Percentiles rank a stretch among this genome's conserved stretches.
These are phyloP conservation scores for Albula goreensis DNA, from an alignment of 2,113 vertebrate species.

Conservation along the genomic window DNA sequence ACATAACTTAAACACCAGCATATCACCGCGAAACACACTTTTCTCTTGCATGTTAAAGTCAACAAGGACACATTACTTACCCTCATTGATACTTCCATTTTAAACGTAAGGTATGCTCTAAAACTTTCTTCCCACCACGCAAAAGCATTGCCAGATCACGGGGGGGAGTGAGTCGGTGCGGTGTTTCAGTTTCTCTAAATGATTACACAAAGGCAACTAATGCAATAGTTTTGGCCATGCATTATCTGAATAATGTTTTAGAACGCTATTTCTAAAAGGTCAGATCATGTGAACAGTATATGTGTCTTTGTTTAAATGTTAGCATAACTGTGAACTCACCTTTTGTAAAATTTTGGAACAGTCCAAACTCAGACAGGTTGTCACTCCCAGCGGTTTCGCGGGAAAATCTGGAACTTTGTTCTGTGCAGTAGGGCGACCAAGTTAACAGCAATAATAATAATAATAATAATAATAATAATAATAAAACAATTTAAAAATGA, in stretches of 20 bases:
- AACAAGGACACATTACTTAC: neutral
- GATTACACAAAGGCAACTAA: neutral
- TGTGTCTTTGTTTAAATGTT: neutral
- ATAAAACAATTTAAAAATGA: too few relatives aligned
- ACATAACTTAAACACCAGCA: neutral
- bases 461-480: too few relatives aligned
- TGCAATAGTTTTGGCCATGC: neutral
- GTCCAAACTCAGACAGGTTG: neutral
- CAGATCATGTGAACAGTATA: too few relatives aligned
- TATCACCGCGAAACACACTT: neutral
- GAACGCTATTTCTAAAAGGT: neutral
- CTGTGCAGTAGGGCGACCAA: too few relatives aligned
- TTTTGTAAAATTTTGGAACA: neutral
- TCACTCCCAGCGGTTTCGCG: neutral
- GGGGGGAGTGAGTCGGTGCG: neutral
- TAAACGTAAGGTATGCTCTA: neutral
- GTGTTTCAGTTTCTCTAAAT: neutral
- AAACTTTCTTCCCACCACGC: neutral
- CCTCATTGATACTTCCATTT: slow-evolving; percentile 10
- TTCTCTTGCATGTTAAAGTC: neutral
- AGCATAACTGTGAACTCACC: neutral
- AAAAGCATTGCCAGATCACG: neutral
- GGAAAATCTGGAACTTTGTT: neutral
- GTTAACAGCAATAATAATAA: too few relatives aligned
- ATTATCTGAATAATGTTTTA: neutral